Base-by-base conservation (phyloP, 1,140 invertebrate species). In the Bombus cullumanus region DNA sequence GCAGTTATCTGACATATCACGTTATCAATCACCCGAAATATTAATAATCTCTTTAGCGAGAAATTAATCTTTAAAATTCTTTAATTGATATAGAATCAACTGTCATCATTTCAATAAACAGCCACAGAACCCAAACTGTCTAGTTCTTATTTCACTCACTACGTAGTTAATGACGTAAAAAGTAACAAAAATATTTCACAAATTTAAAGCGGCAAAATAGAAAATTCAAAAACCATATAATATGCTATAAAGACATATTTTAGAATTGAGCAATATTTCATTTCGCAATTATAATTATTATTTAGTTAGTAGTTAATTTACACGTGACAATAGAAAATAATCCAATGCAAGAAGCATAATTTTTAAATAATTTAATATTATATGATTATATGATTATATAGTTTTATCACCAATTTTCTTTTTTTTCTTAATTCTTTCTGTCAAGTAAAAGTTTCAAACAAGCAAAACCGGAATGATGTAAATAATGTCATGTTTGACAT, bases 1-100 rank as follows among this genome's bases (percentile, higher is more conserved):
- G 31, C 84, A 85, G 80, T 79, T 85, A 78, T 88, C 62, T 53
- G 64, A 86, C 57, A 89, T 80, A 84, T 88, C 83, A 37, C 71
- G 25, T 62, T 82, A n/a, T 47, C 2, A 68, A 15, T 25, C 13
- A 31, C 47, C 47, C 22, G n/a, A 62, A 28, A n/a, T 62, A 18
- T 72, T 76, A 62, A 34, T n/a, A 72, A 75, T 64, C 64, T 77
- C 39, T 81, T 31, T 34, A 31, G 41, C 75, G 41, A 62, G 41
- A 53, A 74, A 89, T 69, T 28, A 80, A 68, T 43, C 10, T 81
- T 81, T 73, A 62, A 53, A 64, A n/a, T 5, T 28, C 75, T 69
- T 12, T 73, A 78, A 78, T 59, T 83, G 34, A 86, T 77, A 77
- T 5, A 34, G 81, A 81, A 57, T 66, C 25, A 37, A 81, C 59